Base-by-base conservation (phyloP, 2,888 invertebrate genomes). In the Acleris emargana region DNA sequence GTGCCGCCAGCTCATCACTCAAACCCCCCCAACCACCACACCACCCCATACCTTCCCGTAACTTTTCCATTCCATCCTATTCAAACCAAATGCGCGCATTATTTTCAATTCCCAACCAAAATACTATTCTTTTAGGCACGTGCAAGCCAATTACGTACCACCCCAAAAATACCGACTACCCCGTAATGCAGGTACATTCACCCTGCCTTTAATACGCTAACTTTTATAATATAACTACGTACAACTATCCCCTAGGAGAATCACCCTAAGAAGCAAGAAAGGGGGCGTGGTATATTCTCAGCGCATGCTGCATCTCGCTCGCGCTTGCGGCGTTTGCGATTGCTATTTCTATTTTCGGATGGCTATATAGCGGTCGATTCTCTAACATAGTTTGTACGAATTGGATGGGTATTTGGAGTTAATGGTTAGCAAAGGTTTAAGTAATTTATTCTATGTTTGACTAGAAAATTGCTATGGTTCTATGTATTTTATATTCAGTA, bases 241-340 rank as follows among this genome's bases (percentile, higher is more conserved):
- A 76, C 77, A 72, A 78, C 82, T 80, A 83, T 83, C 82, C 81
- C 76, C 64, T 70, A 70, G 77, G 77, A 79, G 74, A 73, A 76
- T 76, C 81, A 78, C 80, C 79, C 80, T 75, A 77, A 78, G 77
- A 80, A 73, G 75, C 76, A 80, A 86, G 87, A 87, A 86, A 86
- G 81, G 76, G 79, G 87, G 87, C 86, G 87, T 83, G 86, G 81
- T 69, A 54, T 54, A 18, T 62, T 76, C 76, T 76, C 76, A 76
- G 83, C 80, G 82, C 76, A 72, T 76, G 73, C 73, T 74, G 73
- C 78, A 75, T 86, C 86, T 76, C 81, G 69, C 76, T 86, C 80
- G 70, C 50, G 71, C 81, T 22, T 54, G 57, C 28, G 63, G 51
- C 54, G 62, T 69, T 67, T 51, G 55, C 67, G 28, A 61, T 64